Evolutionary conservation across 2,113 vertebrate genomes (phyloP).

Genomic region (Furnarius figulus): DNA sequence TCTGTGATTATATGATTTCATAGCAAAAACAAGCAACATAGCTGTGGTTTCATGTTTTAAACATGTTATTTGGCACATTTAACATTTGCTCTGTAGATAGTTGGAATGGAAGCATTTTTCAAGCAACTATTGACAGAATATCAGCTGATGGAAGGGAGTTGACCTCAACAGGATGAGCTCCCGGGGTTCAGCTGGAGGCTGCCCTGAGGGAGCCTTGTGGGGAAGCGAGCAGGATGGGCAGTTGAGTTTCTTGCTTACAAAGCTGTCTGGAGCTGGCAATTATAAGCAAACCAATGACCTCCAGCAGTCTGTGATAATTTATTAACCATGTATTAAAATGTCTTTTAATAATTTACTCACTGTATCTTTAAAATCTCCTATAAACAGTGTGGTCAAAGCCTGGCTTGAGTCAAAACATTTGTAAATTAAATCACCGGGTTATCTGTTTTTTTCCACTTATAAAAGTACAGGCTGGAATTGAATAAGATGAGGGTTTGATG

Average conservation of each 20-base stretch:
- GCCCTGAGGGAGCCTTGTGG: background rate
- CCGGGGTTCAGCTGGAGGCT: background rate
- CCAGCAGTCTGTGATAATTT: background rate
- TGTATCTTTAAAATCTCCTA: background rate
- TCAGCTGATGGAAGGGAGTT: background rate
- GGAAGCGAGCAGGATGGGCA: background rate
- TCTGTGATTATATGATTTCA: background rate
- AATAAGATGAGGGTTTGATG: background rate
- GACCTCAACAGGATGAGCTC: background rate
- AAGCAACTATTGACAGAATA: background rate
- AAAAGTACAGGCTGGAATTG: background rate
- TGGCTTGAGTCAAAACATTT: background rate
- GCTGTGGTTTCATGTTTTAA: background rate
- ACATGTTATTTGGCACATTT: background rate
- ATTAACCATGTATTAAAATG: constrained; percentile 20
- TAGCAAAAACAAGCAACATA: background rate
- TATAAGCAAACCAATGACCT: background rate
- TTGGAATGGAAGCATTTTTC: background rate
- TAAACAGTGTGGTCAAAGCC: background rate
- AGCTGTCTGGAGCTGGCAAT: background rate
- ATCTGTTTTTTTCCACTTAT: background rate
- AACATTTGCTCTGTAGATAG: background rate
- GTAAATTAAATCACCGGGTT: background rate
- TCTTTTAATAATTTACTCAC: constrained; percentile 26
- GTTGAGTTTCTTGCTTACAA: background rate